Evolutionary conservation across 2,113 vertebrate genomes (phyloP).

Genomic region (Caretta caretta): DNA sequence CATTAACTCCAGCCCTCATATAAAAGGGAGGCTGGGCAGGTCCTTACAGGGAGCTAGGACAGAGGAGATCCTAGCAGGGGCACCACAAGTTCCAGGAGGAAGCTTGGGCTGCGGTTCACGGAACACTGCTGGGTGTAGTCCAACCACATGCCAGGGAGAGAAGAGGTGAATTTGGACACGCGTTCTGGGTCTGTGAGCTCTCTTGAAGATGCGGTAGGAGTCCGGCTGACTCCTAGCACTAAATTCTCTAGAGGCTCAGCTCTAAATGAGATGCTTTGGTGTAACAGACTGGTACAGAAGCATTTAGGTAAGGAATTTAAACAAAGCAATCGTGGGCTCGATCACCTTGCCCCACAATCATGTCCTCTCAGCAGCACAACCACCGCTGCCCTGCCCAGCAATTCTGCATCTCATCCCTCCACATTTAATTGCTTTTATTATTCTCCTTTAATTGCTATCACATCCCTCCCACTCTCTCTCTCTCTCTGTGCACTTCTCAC

Average conservation of each 20-base stretch:
- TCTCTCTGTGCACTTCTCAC: conserved; percentile 2
- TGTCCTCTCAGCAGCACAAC: background rate
- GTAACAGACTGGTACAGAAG: no score
- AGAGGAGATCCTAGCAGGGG: background rate
- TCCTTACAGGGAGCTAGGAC: background rate
- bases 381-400: conserved; percentile 15
- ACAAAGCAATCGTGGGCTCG: background rate
- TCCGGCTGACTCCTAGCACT: background rate
- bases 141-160: background rate
- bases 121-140: background rate
- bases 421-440: conserved; percentile 27
- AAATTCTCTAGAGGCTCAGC: background rate
- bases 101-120: background rate
- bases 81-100: background rate
- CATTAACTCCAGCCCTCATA: background rate
- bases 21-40: background rate
- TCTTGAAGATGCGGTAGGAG: background rate
- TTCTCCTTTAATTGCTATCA: conserved; percentile 29
- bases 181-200: background rate
- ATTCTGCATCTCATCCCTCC: conserved; percentile 13
- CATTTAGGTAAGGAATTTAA: background rate
- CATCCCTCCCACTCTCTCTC: background rate
- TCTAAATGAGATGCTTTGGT: background rate
- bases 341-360: conserved; percentile 16
- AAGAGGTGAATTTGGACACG: background rate